phyloP scores from a whole-genome alignment of 2,888 invertebrate genomes.

The Stegana nigrithorax region DNA sequence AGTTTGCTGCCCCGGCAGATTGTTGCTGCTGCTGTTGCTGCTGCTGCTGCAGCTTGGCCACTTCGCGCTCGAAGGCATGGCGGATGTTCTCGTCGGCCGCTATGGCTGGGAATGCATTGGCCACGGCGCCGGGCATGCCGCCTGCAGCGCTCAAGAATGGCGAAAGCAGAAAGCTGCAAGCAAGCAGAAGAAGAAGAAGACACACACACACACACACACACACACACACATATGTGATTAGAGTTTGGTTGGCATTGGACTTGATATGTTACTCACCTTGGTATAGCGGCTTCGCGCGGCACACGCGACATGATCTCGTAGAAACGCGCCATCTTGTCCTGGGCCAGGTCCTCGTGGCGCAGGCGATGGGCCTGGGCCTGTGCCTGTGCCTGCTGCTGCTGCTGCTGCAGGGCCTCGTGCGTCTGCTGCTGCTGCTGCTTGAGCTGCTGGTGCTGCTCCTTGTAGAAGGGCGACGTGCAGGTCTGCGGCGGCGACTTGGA shows the following conservation, averaged over 20 bases:
- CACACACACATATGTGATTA: neutral
- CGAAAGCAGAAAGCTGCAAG: slow-evolving; percentile 82
- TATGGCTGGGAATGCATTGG: slow-evolving; percentile 59
- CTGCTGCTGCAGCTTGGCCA: slow-evolving; percentile 85
- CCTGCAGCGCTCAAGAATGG: slow-evolving; percentile 79
- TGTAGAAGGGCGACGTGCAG: slow-evolving; percentile 85
- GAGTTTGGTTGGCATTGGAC: slow-evolving; percentile 28
- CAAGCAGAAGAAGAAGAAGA: too few relatives aligned
- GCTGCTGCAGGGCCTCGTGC: slow-evolving; percentile 63
- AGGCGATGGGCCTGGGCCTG: slow-evolving; percentile 67
- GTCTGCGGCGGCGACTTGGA: slow-evolving; percentile 84
- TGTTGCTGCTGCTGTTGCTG: slow-evolving; percentile 47
- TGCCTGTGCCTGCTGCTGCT: slow-evolving; percentile 67
- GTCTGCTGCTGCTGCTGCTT: slow-evolving; percentile 45
- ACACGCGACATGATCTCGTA: slow-evolving; percentile 92
- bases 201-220: too few relatives aligned
- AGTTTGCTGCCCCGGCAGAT: neutral
- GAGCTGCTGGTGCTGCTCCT: slow-evolving; percentile 73
- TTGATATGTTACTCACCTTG: slow-evolving; percentile 74
- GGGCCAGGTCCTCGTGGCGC: slow-evolving; percentile 81
- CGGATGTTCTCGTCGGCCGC: slow-evolving; percentile 87
- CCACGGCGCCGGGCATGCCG: slow-evolving; percentile 63
- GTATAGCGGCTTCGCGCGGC: slow-evolving; percentile 81
- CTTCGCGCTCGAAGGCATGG: slow-evolving; percentile 89
- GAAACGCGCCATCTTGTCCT: slow-evolving; percentile 94